Evolutionary conservation across 2,797 vertebrate species (phyloP).

Genomic region (Phoebastria nigripes): DNA sequence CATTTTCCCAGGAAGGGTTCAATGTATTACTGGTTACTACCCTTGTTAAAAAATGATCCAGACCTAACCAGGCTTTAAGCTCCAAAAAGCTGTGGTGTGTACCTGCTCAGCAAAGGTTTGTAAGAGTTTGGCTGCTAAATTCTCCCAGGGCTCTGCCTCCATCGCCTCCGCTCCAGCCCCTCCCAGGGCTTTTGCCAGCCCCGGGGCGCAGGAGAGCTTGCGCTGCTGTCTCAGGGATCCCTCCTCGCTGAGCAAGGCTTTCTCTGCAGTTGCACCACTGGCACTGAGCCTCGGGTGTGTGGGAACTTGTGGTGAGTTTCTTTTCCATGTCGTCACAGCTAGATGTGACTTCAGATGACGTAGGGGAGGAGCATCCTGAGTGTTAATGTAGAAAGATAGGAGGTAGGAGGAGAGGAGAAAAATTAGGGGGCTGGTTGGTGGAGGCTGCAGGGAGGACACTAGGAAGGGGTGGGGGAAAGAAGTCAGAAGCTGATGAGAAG

Average conservation of each 20-base stretch:
- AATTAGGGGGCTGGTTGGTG: not conserved
- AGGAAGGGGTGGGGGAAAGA: not conserved
- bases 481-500: not conserved
- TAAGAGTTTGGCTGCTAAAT: not conserved
- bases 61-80: not conserved
- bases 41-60: not conserved
- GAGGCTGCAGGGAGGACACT: not conserved
- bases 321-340: not conserved
- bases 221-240: not conserved
- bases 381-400: not conserved
- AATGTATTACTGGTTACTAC: not conserved
- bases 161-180: not conserved
- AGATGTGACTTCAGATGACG: not conserved
- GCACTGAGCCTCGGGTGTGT: not conserved
- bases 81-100: not conserved
- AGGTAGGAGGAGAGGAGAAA: not conserved
- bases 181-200: not conserved
- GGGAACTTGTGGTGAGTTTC: not conserved
- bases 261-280: not conserved
- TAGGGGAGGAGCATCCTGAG: not conserved
- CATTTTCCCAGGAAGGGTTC: not conserved
- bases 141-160: not conserved
- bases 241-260: not conserved
- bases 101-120: not conserved
- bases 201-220: not conserved